These are phyloP conservation scores for Fragum fragum DNA, from an alignment of 2,888 invertebrate genomes.

Conservation along the genomic window DNA sequence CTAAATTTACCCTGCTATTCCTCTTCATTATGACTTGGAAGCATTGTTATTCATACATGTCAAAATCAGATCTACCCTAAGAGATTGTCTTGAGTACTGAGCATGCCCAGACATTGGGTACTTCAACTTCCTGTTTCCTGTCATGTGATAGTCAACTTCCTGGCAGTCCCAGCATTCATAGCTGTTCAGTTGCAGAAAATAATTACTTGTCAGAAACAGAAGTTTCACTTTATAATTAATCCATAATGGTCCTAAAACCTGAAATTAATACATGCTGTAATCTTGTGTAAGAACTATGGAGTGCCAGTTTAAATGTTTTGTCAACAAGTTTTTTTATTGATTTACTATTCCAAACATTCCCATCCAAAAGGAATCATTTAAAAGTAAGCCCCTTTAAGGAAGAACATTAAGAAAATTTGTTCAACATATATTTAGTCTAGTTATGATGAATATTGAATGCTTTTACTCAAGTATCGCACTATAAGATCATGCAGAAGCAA, in stretches of 20 bases:
- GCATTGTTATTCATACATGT: constrained; percentile 45
- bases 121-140: constrained; percentile 61
- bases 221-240: constrained; percentile 41
- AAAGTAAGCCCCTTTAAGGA: too few relatives aligned
- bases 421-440: too few relatives aligned
- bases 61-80: constrained; percentile 45
- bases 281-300: constrained; percentile 7
- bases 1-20: constrained; percentile 28
- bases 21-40: constrained; percentile 26
- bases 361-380: too few relatives aligned
- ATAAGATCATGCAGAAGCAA: too few relatives aligned
- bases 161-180: constrained; percentile 40
- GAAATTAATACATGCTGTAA: constrained; percentile 23
- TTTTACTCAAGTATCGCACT: too few relatives aligned
- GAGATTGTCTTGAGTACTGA: constrained; percentile 35
- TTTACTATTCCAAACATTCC: too few relatives aligned
- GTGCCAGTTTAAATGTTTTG: not conserved
- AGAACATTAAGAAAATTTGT: too few relatives aligned
- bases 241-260: constrained; percentile 5
- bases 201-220: constrained; percentile 65
- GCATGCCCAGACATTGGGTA: constrained; percentile 53
- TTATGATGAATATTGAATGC: too few relatives aligned
- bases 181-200: constrained; percentile 41
- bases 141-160: constrained; percentile 53
- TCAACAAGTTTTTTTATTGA: too few relatives aligned